Base-by-base conservation (phyloP, 2,797 vertebrate species). In the Gastrophryne carolinensis region DNA sequence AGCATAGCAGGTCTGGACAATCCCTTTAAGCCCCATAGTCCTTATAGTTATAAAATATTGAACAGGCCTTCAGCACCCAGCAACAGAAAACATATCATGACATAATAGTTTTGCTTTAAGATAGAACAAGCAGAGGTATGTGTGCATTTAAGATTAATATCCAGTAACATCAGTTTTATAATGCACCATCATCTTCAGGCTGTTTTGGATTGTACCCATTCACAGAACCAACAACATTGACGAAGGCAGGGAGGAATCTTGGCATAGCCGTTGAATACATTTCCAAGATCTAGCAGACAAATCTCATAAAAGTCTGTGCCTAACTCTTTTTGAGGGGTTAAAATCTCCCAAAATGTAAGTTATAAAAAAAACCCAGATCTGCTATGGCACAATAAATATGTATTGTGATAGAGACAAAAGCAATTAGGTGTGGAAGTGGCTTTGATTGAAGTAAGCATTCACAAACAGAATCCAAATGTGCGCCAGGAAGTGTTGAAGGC, bases 391-490 rank as follows among this genome's bases (percentile, higher is more conserved):
- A 72, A 75, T 86, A 57, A 52, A 74, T 81, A 84, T 13, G 32
- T 44, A 70, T 39, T 54, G 57, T 41, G 66, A 61, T 41, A 30
- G 53, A 63, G 57, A 62, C 30, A 87, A 82, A 86, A 86, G 81
- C 80, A 78, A 83, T 86, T 85, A 72, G 86, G 84, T 83, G 88
- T 88, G 89, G 86, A 85, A 86, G 76, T 79, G 71, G 78, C 82
- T 86, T 86, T 88, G 86, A 84, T 81, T 88, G 89, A 86, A 89
- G 80, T 80, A 86, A 84, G 84, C 87, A 84, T 82, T 83, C 67
- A 83, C 87, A 90, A 92, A 91, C 83, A 87, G 86, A 85, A 84
- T 87, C 86, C 87, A 88, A 88, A 84, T 86, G 84, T 84, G 88
- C 81, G 81, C 69, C 71, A 90, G 87, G 84, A 83, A 77, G 56